Evolutionary conservation across 2,113 vertebrate genomes (phyloP).

Genomic region (Corydoras maculifer): DNA sequence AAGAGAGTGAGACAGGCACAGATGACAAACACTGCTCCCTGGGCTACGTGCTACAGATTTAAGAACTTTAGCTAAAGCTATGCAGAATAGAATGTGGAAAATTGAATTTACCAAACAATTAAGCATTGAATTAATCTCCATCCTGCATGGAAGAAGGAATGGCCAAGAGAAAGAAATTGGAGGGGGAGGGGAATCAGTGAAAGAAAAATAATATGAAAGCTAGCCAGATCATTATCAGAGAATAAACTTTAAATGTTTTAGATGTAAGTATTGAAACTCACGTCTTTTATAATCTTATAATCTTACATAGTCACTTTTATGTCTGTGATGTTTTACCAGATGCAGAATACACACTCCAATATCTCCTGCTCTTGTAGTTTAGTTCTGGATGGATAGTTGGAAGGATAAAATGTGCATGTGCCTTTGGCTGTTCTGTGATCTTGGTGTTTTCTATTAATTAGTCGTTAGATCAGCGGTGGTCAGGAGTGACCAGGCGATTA

Average conservation of each 20-base stretch:
- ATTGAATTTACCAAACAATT: conserved; percentile 99
- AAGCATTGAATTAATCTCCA: conserved; percentile 96
- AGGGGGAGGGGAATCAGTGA: conserved; percentile 65
- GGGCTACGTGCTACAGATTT: conserved; percentile 82
- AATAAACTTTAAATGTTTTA: too few species aligned
- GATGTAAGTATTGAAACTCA: too few species aligned
- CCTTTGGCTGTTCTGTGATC: conserved; percentile 69
- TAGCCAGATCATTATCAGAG: conserved; percentile 76
- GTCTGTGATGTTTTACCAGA: too few species aligned
- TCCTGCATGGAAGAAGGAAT: conserved; percentile 71
- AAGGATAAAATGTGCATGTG: too few species aligned
- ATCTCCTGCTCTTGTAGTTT: too few species aligned
- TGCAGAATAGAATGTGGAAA: conserved; percentile 94
- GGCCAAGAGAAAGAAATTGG: conserved; percentile 37
- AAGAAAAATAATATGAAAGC: conserved; percentile 75
- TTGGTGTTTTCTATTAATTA: conserved; percentile 89
- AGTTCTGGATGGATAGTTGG: too few species aligned
- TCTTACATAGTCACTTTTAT: too few species aligned
- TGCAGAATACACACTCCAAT: too few species aligned
- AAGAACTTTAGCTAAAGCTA: conserved; percentile 94
- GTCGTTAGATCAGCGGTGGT: conserved; percentile 83
- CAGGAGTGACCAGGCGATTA: conserved; percentile 81
- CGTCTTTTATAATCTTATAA: too few species aligned
- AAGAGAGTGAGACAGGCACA: conserved; percentile 70
- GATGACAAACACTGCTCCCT: conserved; percentile 84